These are phyloP conservation scores for Microhierax caerulescens DNA, from an alignment of 2,797 vertebrate genomes.

Conservation along the genomic window DNA sequence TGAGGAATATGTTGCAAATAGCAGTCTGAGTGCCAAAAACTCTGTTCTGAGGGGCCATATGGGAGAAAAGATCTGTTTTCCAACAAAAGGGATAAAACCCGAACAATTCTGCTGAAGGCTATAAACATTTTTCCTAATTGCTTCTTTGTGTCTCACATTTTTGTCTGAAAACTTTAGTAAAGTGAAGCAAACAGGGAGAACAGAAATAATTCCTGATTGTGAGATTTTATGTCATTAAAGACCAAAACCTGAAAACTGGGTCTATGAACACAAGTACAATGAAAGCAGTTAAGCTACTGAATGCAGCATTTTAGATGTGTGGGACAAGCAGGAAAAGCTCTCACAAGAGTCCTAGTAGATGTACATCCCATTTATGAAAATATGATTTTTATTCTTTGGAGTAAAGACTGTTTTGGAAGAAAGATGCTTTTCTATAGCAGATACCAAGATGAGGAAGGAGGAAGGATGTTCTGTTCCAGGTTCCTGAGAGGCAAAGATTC, in stretches of 20 bases:
- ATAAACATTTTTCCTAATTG: not conserved
- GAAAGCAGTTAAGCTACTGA: not conserved
- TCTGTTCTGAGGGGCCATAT: slow-evolving; percentile 11
- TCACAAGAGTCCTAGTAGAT: not conserved
- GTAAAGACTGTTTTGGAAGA: not conserved
- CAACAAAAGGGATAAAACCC: not conserved
- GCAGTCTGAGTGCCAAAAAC: not conserved
- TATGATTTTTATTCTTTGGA: not conserved
- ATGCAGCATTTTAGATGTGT: not conserved
- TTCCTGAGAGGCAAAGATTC: not conserved
- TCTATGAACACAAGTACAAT: not conserved
- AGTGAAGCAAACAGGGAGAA: not conserved
- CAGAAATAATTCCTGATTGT: not conserved
- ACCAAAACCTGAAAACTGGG: not conserved
- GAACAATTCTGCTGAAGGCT: not conserved
- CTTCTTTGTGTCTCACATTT: not conserved
- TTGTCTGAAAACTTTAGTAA: not conserved
- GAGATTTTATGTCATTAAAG: not conserved
- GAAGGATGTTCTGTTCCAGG: not conserved
- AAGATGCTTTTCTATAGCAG: not conserved
- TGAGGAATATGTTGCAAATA: slow-evolving; percentile 2
- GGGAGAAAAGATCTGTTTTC: slow-evolving; percentile 15
- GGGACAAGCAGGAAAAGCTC: not conserved
- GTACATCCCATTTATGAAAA: not conserved
- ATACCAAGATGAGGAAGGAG: not conserved